phyloP scores from a whole-genome alignment of 2,113 vertebrate species.

The Azemiops feae region DNA sequence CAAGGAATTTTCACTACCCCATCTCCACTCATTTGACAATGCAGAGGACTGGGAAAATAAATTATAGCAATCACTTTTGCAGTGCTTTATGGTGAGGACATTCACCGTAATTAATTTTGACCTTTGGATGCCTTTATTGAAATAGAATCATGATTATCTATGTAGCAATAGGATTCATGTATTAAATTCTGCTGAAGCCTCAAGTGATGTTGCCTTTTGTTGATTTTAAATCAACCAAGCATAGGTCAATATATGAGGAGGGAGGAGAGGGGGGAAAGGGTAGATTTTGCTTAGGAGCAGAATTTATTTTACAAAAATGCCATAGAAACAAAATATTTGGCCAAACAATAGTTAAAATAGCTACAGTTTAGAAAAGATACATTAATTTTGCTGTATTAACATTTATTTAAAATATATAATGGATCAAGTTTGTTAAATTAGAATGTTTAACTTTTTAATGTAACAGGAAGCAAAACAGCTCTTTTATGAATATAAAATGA shows the following conservation, averaged over 20 bases:
- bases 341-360: not conserved
- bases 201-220: not conserved
- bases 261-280: not conserved
- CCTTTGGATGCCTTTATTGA: not conserved
- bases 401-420: slow-evolving; percentile 5
- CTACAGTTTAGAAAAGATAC: not conserved
- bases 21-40: not conserved
- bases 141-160: not conserved
- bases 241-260: not conserved
- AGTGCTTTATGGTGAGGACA: not conserved
- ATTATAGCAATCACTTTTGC: not conserved
- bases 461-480: not conserved
- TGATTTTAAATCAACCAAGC: slow-evolving; percentile 22
- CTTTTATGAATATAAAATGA: not conserved
- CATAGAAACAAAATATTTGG: slow-evolving; percentile 17
- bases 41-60: not conserved
- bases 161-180: not conserved
- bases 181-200: not conserved
- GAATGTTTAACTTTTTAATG: not conserved
- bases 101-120: not conserved
- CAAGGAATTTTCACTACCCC: not conserved
- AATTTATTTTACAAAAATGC: slow-evolving; percentile 2
- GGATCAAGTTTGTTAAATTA: not conserved
- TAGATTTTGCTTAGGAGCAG: slow-evolving; percentile 12
- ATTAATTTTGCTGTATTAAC: not conserved